Base-by-base conservation (phyloP, 2,797 vertebrate species). In the Silurus lanzhouensis region DNA sequence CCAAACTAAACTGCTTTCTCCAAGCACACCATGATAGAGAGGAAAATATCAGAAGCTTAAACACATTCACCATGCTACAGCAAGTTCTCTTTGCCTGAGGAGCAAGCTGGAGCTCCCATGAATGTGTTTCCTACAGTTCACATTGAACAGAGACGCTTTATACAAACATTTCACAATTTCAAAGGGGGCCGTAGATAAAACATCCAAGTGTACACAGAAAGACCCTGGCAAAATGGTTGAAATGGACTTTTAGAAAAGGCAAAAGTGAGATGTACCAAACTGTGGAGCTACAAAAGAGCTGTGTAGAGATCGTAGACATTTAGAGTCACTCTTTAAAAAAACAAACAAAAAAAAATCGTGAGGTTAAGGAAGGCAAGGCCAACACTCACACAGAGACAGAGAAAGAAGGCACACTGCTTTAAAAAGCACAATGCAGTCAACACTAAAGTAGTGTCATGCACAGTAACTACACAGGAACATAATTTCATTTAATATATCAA, bases 341-440 rank as follows among this genome's bases (percentile, higher is more conserved):
- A 63, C 9, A 64, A 52, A 52, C 5, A 38, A 68, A 68, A 15
- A 31, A 15, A 27, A 86, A 66, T 38, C 2, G 72, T 57, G 55
- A 84, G 61, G 76, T 52, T 79, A 74, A 84, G 79, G 61, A 82
- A 67, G 82, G 88, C 60, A 85, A 87, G 87, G 81, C 57, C 83
- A 85, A 92, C 92, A 93, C 92, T 93, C 90, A 91, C 77, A 91
- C 90, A 91, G 93, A 93, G 92, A 93, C 88, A 91, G 81, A 91
- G 92, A 92, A 85, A 93, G 91, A 95, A 96, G 95, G 95, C 95
- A 96, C 95, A 90, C 92, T 91, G 94, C 92, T 94, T 94, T 89
- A 93, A 90, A 93, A 90, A 93, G 92, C 83, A 88, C 87, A 91
- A 87, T 88, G 87, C 82, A 86, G 84, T 90, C 89, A 91, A 87